A percentile compares a stretch with the other conserved stretches of the same genome.
These are phyloP conservation scores for Mythimna ferrago DNA, from an alignment of 2,888 invertebrate genomes.

Conservation along the genomic window DNA sequence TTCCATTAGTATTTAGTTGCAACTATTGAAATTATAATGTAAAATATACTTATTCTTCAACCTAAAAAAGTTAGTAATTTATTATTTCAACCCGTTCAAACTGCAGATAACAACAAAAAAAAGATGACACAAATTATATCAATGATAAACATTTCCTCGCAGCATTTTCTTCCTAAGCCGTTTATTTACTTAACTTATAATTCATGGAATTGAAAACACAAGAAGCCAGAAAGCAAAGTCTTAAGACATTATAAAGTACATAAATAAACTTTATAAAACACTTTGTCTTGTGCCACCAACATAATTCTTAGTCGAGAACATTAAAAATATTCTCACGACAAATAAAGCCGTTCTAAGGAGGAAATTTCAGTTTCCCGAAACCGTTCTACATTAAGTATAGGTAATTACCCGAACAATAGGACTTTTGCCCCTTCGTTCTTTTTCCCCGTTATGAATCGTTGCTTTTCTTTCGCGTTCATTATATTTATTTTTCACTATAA, in stretches of 20 bases:
- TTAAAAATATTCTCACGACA: conserved; percentile 53
- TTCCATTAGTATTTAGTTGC: neutral
- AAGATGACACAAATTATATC: neutral
- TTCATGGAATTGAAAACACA: conserved; percentile 36
- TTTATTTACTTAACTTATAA: conserved; percentile 31
- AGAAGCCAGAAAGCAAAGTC: conserved; percentile 27
- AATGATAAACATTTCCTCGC: neutral
- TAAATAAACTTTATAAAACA: conserved; percentile 46
- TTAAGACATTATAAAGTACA: conserved; percentile 40
- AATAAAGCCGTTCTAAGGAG: conserved; percentile 54
- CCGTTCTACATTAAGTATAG: conserved; percentile 66
- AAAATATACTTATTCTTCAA: neutral
- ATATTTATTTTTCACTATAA: conserved; percentile 30
- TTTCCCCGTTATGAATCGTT: conserved; percentile 30
- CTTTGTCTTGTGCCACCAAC: conserved; percentile 35
- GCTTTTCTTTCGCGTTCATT: conserved; percentile 15
- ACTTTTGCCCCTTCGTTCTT: conserved; percentile 38
- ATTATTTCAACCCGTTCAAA: neutral
- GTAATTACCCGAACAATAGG: conserved; percentile 71
- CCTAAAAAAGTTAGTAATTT: neutral
- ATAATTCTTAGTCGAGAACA: conserved; percentile 38
- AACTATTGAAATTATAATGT: neutral
- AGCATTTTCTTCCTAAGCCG: neutral
- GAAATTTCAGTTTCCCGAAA: conserved; percentile 63
- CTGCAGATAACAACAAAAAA: neutral